These are phyloP conservation scores for Etheostoma cragini DNA, from an alignment of 2,113 vertebrate species.

Conservation along the genomic window DNA sequence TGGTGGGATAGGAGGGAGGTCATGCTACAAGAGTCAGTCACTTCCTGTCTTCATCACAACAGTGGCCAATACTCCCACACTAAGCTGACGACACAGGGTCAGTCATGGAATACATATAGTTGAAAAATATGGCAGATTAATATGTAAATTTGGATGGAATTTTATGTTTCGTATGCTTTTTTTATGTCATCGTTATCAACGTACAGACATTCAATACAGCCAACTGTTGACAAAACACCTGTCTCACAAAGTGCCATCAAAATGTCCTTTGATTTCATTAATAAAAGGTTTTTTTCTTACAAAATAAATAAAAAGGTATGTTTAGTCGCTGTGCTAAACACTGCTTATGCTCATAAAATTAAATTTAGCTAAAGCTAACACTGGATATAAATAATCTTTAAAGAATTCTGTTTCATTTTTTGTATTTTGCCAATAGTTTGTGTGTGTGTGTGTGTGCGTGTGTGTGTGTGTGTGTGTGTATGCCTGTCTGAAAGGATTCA, in stretches of 20 bases:
- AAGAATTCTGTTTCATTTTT: background rate
- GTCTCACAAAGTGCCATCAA: background rate
- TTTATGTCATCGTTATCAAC: background rate
- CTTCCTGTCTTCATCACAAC: constrained; percentile 70
- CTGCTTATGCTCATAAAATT: background rate
- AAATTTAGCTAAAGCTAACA: background rate
- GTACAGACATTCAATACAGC: background rate
- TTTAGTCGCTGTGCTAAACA: background rate
- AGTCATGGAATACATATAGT: background rate
- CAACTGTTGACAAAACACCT: background rate
- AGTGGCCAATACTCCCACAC: constrained; percentile 48
- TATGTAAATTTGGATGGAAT: background rate
- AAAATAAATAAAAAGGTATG: background rate
- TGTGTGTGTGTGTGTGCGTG: background rate
- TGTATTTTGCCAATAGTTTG: background rate
- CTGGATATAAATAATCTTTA: background rate
- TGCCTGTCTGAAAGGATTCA: constrained; percentile 12
- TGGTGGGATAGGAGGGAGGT: constrained; percentile 66
- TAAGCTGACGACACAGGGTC: constrained; percentile 25
- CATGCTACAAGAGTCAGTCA: constrained; percentile 72
- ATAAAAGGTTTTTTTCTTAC: too few relatives aligned
- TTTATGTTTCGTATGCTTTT: background rate
- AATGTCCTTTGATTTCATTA: background rate
- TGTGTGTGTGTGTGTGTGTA: background rate
- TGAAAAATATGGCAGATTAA: background rate